Evolutionary conservation across 2,797 vertebrate species (phyloP), one percentile per base, ranked within the genome.

Genomic region (Danio choprae): DNA sequence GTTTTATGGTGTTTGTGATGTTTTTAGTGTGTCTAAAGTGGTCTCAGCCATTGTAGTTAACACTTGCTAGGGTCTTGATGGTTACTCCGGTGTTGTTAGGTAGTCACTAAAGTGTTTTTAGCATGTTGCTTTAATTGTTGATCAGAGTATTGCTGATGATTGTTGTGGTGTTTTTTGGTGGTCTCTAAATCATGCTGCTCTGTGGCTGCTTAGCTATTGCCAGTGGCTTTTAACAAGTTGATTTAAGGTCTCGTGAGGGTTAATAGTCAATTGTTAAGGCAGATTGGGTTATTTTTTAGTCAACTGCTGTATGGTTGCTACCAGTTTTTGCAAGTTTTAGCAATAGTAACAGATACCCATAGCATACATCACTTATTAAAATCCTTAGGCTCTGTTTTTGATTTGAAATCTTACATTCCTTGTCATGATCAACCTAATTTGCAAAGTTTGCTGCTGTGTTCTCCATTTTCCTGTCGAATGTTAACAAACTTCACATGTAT

Each of bases 401-500:
- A 15, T 50, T 55, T 10, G 1, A 58, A 22, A 20, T 48, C 56
- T 62, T 53, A 43, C 2, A 62, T 53, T 53, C 8, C 18, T 15
- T 67, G 18, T 67, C 50, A 36, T 55, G 41, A 67, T 56, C 6
- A 56, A 12, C 15, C 6, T 36, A 15, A 22, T 29, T 13, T 12
- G 40, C 8, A 36, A 55, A 67, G 50, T 56, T 36, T 67, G 38
- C 41, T 70, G 51, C 73, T 46, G 69, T 51, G 18, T 62, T 64
- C 18, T 3, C 18, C 22, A 51, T 22, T 53, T 44, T 64, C 29
- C 11, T 13, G 16, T 56, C 56, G 51, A 56, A 38, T 79, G 67
- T 81, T 59, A 58, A 75, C 69, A 50, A 72, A 71, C 40, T 36
- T 41, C 72, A 78, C 56, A 67, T 73, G 70, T 74, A 59, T 74